Evolutionary conservation across 1,140 invertebrate genomes (phyloP).

Genomic region (Sesamia nonagrioides): DNA sequence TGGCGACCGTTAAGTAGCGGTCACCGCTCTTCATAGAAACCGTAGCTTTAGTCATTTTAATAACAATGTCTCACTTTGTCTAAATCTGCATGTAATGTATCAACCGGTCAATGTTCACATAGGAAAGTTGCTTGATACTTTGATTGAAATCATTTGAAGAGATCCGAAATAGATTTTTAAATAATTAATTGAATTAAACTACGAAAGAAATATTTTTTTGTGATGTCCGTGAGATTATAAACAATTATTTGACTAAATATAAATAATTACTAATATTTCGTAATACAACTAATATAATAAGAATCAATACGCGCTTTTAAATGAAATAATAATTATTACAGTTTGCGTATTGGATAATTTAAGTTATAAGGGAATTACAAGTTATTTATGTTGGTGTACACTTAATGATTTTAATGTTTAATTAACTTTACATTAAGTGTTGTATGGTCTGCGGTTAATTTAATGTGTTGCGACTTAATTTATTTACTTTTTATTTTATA

Average conservation of each 20-base stretch:
- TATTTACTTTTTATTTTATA: background rate
- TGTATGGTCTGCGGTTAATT: background rate
- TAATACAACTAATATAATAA: slow-evolving; percentile 39
- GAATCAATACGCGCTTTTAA: slow-evolving; percentile 37
- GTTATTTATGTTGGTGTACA: slow-evolving; percentile 8
- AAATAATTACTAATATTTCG: slow-evolving; percentile 53
- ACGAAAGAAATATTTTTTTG: slow-evolving; percentile 31
- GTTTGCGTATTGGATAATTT: slow-evolving; percentile 37
- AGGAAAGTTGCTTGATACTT: background rate
- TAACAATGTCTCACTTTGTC: background rate
- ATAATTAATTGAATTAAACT: slow-evolving; percentile 4
- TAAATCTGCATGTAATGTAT: background rate
- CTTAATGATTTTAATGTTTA: background rate
- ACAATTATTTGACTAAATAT: slow-evolving; percentile 53
- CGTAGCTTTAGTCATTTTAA: too few relatives aligned
- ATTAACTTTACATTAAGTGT: too few relatives aligned
- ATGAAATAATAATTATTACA: slow-evolving; percentile 28
- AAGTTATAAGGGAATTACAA: slow-evolving; percentile 39
- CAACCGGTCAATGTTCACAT: background rate
- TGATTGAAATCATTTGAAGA: background rate
- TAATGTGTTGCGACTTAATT: background rate
- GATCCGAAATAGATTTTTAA: background rate
- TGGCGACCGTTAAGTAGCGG: too few relatives aligned
- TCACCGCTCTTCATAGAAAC: too few relatives aligned
- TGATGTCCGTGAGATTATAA: slow-evolving; percentile 50